A percentile compares a stretch with the other conserved stretches of the same genome.
phyloP scores from a whole-genome alignment of 1,140 invertebrate species.

The Nautilus pompilius region DNA sequence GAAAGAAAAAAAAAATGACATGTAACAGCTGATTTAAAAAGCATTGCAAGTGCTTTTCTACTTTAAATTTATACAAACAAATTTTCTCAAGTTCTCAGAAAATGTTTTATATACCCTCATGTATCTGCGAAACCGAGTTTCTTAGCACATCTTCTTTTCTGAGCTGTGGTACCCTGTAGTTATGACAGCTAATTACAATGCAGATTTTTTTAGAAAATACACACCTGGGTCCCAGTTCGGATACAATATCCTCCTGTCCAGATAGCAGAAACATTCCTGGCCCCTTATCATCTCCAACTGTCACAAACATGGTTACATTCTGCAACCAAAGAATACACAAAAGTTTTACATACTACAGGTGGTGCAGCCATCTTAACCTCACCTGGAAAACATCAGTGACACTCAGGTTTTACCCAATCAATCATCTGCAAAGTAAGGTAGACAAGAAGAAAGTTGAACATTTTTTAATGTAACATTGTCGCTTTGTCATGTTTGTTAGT shows the following conservation, averaged over 20 bases:
- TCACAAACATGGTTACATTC: constrained; percentile 64
- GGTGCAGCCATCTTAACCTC: no score
- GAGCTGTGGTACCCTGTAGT: constrained; percentile 17
- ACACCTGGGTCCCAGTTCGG: constrained; percentile 38
- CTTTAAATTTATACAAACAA: background rate
- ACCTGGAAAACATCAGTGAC: no score
- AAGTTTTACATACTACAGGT: no score
- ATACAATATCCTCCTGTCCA: constrained; percentile 29
- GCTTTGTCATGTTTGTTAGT: no score
- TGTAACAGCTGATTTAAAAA: no score
- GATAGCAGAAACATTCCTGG: constrained; percentile 64
- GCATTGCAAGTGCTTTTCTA: background rate
- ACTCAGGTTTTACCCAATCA: no score
- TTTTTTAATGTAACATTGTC: no score
- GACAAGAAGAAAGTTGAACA: no score
- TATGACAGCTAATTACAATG: constrained; percentile 57
- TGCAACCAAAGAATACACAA: constrained; percentile 30
- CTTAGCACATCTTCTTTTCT: background rate
- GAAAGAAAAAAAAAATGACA: no score
- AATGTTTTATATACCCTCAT: background rate
- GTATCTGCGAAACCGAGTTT: background rate
- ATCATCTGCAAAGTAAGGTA: no score
- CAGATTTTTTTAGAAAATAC: constrained; percentile 51
- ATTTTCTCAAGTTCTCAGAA: constrained; percentile 8
- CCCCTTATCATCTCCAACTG: constrained; percentile 68